Conservation (phyloP, 2,888 invertebrate genomes). For the Xiphydria camelus region DNA sequence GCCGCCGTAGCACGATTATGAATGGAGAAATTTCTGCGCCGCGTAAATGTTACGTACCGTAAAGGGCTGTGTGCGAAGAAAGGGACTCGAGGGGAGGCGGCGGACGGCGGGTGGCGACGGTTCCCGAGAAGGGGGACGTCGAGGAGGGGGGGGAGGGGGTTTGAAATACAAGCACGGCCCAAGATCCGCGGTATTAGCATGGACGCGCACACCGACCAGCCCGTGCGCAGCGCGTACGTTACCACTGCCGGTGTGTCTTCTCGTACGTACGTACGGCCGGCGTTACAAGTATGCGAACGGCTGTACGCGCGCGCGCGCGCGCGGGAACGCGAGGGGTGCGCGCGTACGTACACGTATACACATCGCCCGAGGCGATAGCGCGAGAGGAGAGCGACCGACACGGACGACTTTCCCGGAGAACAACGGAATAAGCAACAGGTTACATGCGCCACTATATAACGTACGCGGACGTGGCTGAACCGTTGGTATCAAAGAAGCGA, state of each 20-base stretch:
- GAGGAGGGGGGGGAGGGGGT: neutral
- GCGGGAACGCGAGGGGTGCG: slow-evolving; percentile 3
- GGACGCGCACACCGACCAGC: slow-evolving; percentile 8
- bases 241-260: slow-evolving; percentile 6
- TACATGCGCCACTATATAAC: neutral
- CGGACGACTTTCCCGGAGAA: slow-evolving; percentile 23
- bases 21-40: slow-evolving; percentile 48
- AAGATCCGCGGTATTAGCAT: slow-evolving; percentile 26
- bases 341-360: slow-evolving; percentile 9
- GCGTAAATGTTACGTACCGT: slow-evolving; percentile 18
- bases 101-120: too few species aligned
- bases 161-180: slow-evolving; percentile 22
- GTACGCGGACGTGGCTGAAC: neutral
- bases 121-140: too few species aligned
- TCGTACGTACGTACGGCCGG: slow-evolving; percentile 14
- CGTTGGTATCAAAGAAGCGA: slow-evolving; percentile 36
- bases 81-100: neutral
- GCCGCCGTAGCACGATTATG: slow-evolving; percentile 38
- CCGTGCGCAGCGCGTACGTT: slow-evolving; percentile 11
- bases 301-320: neutral
- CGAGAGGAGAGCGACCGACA: slow-evolving; percentile 20
- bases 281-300: neutral
- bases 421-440: slow-evolving; percentile 52
- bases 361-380: slow-evolving; percentile 7
- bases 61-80: slow-evolving; percentile 1